Evolutionary conservation across 2,888 invertebrate genomes (phyloP).

Genomic region (Chymomyza caudatula): DNA sequence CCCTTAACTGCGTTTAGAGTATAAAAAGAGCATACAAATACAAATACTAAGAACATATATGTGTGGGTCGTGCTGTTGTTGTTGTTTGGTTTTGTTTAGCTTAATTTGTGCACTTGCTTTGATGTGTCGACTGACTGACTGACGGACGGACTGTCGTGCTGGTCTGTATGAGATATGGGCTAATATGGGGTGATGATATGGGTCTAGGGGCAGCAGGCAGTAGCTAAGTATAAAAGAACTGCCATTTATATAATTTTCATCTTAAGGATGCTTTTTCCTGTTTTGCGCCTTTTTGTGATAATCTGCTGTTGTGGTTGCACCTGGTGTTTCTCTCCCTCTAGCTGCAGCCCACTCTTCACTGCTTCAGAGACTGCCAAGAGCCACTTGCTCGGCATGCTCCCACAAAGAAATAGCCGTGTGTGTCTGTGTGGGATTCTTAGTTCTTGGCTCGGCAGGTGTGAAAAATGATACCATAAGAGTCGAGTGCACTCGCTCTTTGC

Average conservation of each 20-base stretch:
- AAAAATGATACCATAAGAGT: constrained; percentile 39
- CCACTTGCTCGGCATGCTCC: background rate
- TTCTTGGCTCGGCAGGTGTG: constrained; percentile 34
- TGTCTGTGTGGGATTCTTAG: background rate
- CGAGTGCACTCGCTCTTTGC: background rate
- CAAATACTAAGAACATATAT: background rate
- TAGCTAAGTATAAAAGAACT: background rate
- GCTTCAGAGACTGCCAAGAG: constrained; percentile 10
- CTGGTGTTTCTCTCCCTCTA: constrained; percentile 32
- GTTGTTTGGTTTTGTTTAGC: constrained; percentile 68
- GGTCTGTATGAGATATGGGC: background rate
- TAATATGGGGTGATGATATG: background rate
- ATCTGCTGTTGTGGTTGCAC: constrained; percentile 42
- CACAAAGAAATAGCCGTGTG: background rate
- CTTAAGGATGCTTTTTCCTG: constrained; percentile 28
- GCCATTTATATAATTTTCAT: constrained; percentile 13
- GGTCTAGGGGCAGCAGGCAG: background rate
- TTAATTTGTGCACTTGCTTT: constrained; percentile 69
- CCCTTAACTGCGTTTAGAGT: no score
- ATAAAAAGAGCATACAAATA: background rate
- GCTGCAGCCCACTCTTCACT: constrained; percentile 12
- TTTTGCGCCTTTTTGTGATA: constrained; percentile 51
- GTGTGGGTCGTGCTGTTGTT: constrained; percentile 8
- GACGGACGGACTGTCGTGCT: background rate
- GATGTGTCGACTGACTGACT: constrained; percentile 47